These are phyloP conservation scores for Apodemia duryi DNA, from an alignment of 2,888 invertebrate species.

Conservation along the genomic window DNA sequence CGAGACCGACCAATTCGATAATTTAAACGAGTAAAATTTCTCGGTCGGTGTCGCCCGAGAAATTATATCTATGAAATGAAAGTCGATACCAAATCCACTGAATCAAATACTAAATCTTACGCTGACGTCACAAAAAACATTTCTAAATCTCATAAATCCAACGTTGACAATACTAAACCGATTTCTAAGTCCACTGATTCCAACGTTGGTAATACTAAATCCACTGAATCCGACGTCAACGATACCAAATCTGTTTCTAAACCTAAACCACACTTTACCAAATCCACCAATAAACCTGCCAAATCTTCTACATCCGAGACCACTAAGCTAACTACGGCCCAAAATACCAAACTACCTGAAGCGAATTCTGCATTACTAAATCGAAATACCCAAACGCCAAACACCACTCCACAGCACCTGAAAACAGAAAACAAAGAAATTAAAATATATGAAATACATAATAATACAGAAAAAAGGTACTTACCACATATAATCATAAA, in stretches of 20 bases:
- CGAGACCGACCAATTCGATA: not conserved
- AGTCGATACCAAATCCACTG: constrained; percentile 12
- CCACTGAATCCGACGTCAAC: not conserved
- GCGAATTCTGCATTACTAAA: not conserved
- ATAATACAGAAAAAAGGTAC: not conserved
- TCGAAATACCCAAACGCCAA: not conserved
- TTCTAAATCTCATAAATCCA: not conserved
- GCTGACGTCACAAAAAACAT: not conserved
- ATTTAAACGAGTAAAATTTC: constrained; percentile 16
- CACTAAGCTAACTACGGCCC: no score
- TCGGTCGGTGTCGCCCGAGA: constrained; percentile 4
- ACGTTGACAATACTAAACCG: not conserved
- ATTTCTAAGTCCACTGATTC: not conserved
- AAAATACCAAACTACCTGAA: not conserved
- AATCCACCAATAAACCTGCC: not conserved
- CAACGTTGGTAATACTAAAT: not conserved
- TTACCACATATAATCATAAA: constrained; percentile 5
- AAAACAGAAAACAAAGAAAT: not conserved
- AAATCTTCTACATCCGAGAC: not conserved
- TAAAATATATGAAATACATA: constrained; percentile 7
- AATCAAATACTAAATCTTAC: constrained; percentile 3
- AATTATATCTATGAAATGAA: not conserved
- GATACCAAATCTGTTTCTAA: not conserved
- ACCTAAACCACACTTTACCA: not conserved
- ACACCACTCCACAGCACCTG: not conserved